Conservation (phyloP, 2,113 vertebrate genomes). For the Theristicus caerulescens region DNA sequence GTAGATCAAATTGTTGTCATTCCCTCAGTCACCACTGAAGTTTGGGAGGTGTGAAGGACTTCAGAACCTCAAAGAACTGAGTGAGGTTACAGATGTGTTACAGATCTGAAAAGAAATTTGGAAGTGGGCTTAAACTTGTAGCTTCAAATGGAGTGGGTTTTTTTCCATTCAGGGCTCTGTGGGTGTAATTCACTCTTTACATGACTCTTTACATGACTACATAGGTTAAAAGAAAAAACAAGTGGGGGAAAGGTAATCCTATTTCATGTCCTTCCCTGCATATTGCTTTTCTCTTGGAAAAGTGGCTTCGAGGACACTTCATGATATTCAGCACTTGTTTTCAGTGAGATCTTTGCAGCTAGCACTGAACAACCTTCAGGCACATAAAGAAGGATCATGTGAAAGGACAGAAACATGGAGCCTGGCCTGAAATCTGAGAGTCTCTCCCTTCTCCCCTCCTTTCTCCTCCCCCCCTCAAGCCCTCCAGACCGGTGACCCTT, state of each 20-base stretch:
- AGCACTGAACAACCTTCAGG: background rate
- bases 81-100: background rate
- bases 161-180: background rate
- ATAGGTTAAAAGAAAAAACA: background rate
- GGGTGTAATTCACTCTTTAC: background rate
- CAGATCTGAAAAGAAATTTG: background rate
- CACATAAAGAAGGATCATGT: background rate
- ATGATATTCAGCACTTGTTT: background rate
- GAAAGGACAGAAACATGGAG: background rate
- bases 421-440: background rate
- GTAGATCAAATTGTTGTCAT: background rate
- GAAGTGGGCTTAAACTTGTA: background rate
- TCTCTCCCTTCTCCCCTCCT: background rate
- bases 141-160: background rate
- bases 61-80: background rate
- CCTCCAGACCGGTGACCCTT: background rate
- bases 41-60: background rate
- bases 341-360: background rate
- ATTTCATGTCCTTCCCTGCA: background rate
- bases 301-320: background rate
- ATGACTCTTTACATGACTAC: background rate
- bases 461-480: background rate
- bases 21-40: background rate
- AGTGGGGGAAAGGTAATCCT: background rate
- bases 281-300: background rate